phyloP scores from a whole-genome alignment of 2,797 vertebrate species.

The Kryptolebias ocellatus region DNA sequence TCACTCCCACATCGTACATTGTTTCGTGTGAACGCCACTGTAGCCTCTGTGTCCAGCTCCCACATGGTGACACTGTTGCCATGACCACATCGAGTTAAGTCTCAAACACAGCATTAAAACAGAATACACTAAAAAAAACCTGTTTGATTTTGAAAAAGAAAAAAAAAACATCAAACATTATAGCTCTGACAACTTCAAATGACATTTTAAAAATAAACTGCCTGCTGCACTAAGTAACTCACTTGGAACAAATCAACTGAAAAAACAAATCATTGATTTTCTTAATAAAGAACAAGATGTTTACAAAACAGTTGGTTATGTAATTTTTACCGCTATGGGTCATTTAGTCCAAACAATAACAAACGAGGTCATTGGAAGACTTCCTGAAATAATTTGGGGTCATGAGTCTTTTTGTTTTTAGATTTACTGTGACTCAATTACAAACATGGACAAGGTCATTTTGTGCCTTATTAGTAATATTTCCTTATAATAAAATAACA shows the following conservation, averaged over 20 bases:
- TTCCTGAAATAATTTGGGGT: background rate
- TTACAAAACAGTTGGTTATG: too few relatives aligned
- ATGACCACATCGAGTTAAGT: slow-evolving; percentile 13
- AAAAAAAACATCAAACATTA: too few relatives aligned
- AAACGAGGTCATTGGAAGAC: background rate
- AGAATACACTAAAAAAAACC: background rate
- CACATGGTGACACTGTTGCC: slow-evolving; percentile 49
- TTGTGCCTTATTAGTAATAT: too few relatives aligned
- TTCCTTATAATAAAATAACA: too few relatives aligned
- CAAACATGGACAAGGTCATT: too few relatives aligned
- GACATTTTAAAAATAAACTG: background rate
- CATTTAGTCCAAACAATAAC: background rate
- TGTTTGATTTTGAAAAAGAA: background rate
- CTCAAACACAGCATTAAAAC: background rate
- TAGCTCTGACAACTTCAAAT: too few relatives aligned
- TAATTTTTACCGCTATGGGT: background rate
- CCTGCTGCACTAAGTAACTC: too few relatives aligned
- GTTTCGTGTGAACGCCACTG: slow-evolving; percentile 35
- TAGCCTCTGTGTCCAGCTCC: slow-evolving; percentile 52
- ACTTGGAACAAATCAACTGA: background rate
- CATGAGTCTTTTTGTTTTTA: background rate
- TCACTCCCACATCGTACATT: slow-evolving; percentile 68
- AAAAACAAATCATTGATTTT: background rate
- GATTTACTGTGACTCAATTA: background rate
- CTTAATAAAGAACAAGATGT: too few relatives aligned